Percentiles rank a stretch among this genome's conserved stretches.
Evolutionary conservation across 2,113 vertebrate genomes (phyloP).

Genomic region (Micromys minutus): DNA sequence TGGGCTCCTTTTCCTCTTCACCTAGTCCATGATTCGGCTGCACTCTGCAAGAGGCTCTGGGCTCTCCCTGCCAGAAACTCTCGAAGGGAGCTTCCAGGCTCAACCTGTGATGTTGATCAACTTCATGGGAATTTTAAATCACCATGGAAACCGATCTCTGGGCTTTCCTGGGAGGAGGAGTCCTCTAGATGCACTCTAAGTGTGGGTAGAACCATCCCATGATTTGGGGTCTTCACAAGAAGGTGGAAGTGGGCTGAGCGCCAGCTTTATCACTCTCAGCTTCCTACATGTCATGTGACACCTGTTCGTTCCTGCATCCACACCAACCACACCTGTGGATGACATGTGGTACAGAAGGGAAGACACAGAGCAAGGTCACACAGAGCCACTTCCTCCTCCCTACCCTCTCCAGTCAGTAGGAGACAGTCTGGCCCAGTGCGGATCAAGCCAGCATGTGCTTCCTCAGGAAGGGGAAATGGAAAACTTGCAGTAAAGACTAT

Average conservation of each 20-base stretch:
- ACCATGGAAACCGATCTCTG: not conserved
- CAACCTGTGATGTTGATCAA: not conserved
- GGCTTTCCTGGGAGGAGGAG: not conserved
- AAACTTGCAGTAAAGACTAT: constrained; percentile 17
- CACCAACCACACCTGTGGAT: not conserved
- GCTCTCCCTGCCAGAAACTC: not conserved
- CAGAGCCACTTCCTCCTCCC: not conserved
- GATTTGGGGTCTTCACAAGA: not conserved
- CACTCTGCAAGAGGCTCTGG: not conserved
- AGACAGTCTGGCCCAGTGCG: not conserved
- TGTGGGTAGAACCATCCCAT: not conserved
- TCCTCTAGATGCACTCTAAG: not conserved
- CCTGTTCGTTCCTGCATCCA: not conserved
- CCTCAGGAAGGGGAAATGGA: not conserved
- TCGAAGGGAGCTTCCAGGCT: not conserved
- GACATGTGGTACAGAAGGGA: not conserved
- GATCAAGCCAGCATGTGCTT: not conserved
- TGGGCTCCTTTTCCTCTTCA: not conserved
- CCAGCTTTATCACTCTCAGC: not conserved
- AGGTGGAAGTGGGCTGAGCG: not conserved
- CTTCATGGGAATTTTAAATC: not conserved
- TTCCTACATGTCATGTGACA: not conserved
- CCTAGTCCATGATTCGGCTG: not conserved
- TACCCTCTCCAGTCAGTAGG: not conserved
- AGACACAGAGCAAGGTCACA: not conserved